phyloP scores from a whole-genome alignment of 2,113 vertebrate genomes.

The Stegostoma tigrinum region DNA sequence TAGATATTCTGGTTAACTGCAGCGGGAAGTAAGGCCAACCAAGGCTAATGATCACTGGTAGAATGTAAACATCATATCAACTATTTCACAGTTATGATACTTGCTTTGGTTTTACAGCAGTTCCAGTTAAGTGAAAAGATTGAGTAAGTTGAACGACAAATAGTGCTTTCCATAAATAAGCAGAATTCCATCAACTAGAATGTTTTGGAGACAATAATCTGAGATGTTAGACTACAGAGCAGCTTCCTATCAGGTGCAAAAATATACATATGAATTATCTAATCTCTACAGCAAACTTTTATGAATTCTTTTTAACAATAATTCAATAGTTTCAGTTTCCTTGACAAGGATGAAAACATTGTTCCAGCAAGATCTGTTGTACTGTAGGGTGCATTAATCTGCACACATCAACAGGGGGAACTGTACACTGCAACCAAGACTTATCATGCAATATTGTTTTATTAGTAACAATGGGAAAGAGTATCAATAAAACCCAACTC shows the following conservation, averaged over 20 bases:
- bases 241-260: not conserved
- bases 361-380: not conserved
- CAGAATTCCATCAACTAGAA: not conserved
- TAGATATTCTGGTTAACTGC: not conserved
- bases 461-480: not conserved
- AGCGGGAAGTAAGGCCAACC: not conserved
- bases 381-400: not conserved
- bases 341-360: not conserved
- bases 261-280: not conserved
- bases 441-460: not conserved
- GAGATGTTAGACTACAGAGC: not conserved
- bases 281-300: not conserved
- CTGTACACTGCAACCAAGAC: not conserved
- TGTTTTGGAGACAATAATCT: not conserved
- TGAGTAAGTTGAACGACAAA: not conserved
- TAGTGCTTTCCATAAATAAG: conserved; percentile 4
- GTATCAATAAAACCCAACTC: not conserved
- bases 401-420: conserved; percentile 14
- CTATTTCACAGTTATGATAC: not conserved
- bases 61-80: not conserved
- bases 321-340: not conserved
- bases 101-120: not conserved
- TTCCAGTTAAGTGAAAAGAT: not conserved
- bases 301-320: not conserved
- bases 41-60: conserved; percentile 4